phyloP scores from a whole-genome alignment of 30 jellyfish, hydroid and myxozoan genomes.

The Rhopilema esculentum region DNA sequence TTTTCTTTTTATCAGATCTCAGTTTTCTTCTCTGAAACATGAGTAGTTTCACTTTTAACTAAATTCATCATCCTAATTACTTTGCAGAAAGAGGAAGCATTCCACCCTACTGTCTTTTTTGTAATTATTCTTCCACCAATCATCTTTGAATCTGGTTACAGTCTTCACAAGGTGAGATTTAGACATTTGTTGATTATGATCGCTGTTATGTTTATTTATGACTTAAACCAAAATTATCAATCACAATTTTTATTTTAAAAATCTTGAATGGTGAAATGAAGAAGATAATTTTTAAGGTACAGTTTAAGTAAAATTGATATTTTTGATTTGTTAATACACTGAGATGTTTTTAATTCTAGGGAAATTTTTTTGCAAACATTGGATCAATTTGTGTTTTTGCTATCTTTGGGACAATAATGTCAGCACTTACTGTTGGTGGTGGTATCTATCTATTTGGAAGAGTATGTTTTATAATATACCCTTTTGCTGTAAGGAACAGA shows the following conservation, averaged over 20 bases:
- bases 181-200: neutral
- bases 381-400: conserved; percentile 97
- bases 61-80: no score
- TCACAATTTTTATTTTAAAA: no score
- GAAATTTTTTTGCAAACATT: conserved; percentile 95
- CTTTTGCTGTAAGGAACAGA: neutral
- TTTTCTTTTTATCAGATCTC: no score
- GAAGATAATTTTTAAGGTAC: no score
- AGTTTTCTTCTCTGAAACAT: no score
- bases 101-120: conserved; percentile 94
- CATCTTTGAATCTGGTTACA: conserved; percentile 94
- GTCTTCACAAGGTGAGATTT: conserved; percentile 85
- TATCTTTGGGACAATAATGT: conserved; percentile 89
- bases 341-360: conserved; percentile 42
- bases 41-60: no score
- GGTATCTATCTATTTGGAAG: conserved; percentile 86
- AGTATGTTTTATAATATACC: conserved; percentile 46
- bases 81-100: conserved; percentile 91
- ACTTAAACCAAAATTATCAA: no score
- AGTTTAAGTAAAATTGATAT: neutral
- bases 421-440: conserved; percentile 95
- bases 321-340: neutral
- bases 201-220: no score
- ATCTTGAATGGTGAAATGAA: no score
- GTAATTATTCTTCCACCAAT: conserved; percentile 95